These are phyloP conservation scores for Girardinus metallicus DNA, from an alignment of 2,797 vertebrate species.

Conservation along the genomic window DNA sequence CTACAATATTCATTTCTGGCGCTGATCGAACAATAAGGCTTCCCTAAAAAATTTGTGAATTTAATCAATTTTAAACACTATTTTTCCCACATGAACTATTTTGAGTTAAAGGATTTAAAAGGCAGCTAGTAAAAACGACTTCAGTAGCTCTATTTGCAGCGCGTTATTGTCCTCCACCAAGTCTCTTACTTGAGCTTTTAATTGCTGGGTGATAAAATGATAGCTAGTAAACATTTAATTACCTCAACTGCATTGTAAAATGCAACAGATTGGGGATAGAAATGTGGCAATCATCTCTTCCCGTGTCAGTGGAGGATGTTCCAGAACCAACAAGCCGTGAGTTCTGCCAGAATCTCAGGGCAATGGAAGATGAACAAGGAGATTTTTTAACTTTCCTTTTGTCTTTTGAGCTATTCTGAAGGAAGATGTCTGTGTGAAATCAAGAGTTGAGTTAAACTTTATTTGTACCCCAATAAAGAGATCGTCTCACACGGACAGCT, in stretches of 20 bases:
- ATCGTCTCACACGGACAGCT: conserved; percentile 11
- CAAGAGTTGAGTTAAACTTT: conserved; percentile 20
- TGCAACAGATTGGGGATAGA: conserved; percentile 44
- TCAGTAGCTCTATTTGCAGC: not conserved
- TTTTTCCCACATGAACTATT: not conserved
- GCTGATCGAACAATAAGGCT: not conserved
- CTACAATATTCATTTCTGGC: not conserved
- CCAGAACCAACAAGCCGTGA: conserved; percentile 63
- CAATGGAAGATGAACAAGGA: conserved; percentile 69
- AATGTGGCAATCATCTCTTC: conserved; percentile 43
- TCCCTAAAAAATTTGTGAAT: not conserved
- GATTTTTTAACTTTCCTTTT: conserved; percentile 18
- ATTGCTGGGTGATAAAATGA: conserved; percentile 61
- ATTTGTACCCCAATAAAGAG: conserved; percentile 43
- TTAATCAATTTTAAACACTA: not conserved
- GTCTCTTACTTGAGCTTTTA: conserved; percentile 32
- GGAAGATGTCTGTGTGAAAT: conserved; percentile 29
- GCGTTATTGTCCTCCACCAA: conserved; percentile 7
- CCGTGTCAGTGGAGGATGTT: conserved; percentile 52
- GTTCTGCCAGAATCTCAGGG: conserved; percentile 63
- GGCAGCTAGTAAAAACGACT: not conserved
- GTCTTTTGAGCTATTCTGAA: conserved; percentile 30
- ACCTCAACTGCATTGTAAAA: conserved; percentile 58
- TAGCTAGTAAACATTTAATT: conserved; percentile 63
- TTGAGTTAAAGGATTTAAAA: not conserved